Conservation (phyloP, 23 tunicate genomes). For the Pegea sp. region DNA sequence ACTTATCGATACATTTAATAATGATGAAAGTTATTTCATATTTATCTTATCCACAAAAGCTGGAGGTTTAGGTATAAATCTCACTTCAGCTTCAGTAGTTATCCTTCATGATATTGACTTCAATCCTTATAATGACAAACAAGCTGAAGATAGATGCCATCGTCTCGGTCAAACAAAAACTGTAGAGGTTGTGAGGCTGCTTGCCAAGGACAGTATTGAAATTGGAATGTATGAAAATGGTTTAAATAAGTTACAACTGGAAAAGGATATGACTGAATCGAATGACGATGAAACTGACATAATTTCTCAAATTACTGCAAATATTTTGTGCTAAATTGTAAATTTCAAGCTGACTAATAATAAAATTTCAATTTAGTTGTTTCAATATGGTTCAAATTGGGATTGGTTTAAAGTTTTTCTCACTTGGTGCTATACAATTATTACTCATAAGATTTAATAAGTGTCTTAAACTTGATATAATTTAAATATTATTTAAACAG, state of each 20-base stretch:
- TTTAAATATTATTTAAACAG: too few relatives aligned
- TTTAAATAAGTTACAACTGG: conserved; percentile 42
- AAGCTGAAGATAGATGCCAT: conserved; percentile 53
- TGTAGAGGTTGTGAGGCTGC: conserved; percentile 34
- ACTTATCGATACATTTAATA: conserved; percentile 52
- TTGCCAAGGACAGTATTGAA: conserved; percentile 43
- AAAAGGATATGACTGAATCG: conserved; percentile 39
- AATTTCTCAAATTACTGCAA: too few relatives aligned
- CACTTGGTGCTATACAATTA: too few relatives aligned
- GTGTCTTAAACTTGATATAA: too few relatives aligned
- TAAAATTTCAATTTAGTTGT: too few relatives aligned
- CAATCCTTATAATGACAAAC: conserved; percentile 97
- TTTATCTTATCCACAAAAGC: conserved; percentile 87
- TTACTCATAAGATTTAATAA: too few relatives aligned
- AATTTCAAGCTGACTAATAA: too few relatives aligned
- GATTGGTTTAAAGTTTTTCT: too few relatives aligned
- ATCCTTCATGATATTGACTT: conserved; percentile 93
- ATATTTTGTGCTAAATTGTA: too few relatives aligned
- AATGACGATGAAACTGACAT: neutral
- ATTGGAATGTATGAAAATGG: conserved; percentile 50
- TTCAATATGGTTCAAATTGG: too few relatives aligned
- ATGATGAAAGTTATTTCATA: conserved; percentile 19
- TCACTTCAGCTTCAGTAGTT: conserved; percentile 73
- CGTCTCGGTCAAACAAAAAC: neutral
- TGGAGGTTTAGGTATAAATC: conserved; percentile 88